A percentile compares a stretch with the other conserved stretches of the same genome.
Evolutionary conservation across 1,140 invertebrate genomes (phyloP).

Genomic region (Cepaea nemoralis): DNA sequence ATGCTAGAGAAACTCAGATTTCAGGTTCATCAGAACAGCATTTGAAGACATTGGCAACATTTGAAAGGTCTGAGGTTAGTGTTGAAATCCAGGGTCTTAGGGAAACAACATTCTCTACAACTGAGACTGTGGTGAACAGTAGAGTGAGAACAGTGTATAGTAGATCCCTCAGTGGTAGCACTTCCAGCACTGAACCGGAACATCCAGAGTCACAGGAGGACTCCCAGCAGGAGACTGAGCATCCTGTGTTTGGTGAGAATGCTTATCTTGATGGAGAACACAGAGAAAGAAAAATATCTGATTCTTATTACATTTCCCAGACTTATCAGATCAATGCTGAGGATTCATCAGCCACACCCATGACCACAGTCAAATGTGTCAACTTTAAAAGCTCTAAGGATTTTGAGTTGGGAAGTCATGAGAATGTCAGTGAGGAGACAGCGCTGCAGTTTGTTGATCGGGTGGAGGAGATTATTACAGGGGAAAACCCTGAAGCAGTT

Average conservation of each 20-base stretch:
- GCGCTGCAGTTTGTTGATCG: neutral
- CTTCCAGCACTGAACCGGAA: neutral
- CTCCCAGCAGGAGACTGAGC: neutral
- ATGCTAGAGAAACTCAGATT: neutral
- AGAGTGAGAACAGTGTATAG: slow-evolving; percentile 24
- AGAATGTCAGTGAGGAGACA: neutral
- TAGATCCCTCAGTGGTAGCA: slow-evolving; percentile 15
- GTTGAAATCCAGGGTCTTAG: slow-evolving; percentile 29
- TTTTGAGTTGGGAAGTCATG: neutral
- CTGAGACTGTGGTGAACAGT: neutral
- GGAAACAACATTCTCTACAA: neutral
- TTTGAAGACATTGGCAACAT: neutral
- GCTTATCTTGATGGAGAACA: no score
- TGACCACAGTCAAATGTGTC: slow-evolving; percentile 20
- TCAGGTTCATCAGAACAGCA: neutral
- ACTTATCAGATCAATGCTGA: slow-evolving; percentile 18
- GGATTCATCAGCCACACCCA: neutral
- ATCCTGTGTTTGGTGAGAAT: neutral
- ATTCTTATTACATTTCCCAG: slow-evolving; percentile 37
- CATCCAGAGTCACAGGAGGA: neutral
- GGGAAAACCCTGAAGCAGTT: neutral
- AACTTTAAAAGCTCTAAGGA: slow-evolving; percentile 27
- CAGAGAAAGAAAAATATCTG: slow-evolving; percentile 19
- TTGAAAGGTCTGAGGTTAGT: slow-evolving; percentile 30
- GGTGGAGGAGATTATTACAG: slow-evolving; percentile 1